Percentiles rank a stretch among this genome's conserved stretches.
Conservation (phyloP, 2,888 invertebrate genomes). For the Harpalus rubripes region DNA sequence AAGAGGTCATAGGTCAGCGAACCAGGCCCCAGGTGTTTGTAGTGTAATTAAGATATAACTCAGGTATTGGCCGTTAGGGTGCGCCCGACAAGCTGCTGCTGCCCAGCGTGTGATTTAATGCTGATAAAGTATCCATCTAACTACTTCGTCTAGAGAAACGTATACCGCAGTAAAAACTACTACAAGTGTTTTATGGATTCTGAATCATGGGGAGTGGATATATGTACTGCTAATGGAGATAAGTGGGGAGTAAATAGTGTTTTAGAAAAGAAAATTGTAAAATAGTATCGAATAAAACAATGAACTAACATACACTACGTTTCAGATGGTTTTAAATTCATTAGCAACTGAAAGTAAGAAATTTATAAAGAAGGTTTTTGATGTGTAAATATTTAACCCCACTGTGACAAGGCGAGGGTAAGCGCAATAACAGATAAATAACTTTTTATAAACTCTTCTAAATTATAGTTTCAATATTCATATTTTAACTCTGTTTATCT, state of each 20-base stretch:
- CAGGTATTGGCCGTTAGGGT: conserved; percentile 66
- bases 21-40: conserved; percentile 64
- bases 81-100: conserved; percentile 61
- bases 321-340: too few species aligned
- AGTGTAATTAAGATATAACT: conserved; percentile 66
- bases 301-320: too few species aligned
- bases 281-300: not conserved
- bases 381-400: too few species aligned
- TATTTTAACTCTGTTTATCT: too few species aligned
- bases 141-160: conserved; percentile 6
- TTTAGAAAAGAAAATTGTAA: not conserved
- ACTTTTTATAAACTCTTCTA: too few species aligned
- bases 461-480: too few species aligned
- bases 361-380: too few species aligned
- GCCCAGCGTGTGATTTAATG: conserved; percentile 58
- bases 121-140: conserved; percentile 52
- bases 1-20: conserved; percentile 62
- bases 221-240: conserved; percentile 7
- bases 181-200: conserved; percentile 13
- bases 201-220: not conserved
- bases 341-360: too few species aligned
- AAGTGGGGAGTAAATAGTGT: not conserved
- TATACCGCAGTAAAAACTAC: conserved; percentile 6
- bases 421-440: too few species aligned
- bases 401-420: too few species aligned